phyloP scores from a whole-genome alignment of 2,113 vertebrate species.

The Strix aluco region DNA sequence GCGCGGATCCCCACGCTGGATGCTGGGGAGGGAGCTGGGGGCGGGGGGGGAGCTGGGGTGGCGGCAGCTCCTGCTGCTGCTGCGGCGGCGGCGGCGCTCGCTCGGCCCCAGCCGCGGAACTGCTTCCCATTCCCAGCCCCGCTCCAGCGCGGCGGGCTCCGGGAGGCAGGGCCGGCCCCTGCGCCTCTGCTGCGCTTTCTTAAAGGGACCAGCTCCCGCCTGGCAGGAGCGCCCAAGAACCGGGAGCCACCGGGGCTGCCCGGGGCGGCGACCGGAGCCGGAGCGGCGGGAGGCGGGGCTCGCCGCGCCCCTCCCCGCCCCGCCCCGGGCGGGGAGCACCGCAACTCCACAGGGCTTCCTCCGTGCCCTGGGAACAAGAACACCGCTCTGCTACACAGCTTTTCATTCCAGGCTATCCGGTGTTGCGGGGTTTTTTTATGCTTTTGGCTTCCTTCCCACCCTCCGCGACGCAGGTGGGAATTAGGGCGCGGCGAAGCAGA shows the following conservation, averaged over 20 bases:
- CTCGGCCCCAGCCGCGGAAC: slow-evolving; percentile 4
- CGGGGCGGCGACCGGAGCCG: not conserved
- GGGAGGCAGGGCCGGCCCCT: slow-evolving; percentile 37
- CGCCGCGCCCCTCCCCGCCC: not conserved
- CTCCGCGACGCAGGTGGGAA: not conserved
- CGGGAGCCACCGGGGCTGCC: not conserved
- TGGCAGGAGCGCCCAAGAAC: not conserved
- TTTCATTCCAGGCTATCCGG: not conserved
- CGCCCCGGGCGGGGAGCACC: not conserved
- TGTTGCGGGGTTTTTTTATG: not conserved
- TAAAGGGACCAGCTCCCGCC: slow-evolving; percentile 67
- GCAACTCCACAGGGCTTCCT: not conserved
- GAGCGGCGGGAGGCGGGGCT: not conserved
- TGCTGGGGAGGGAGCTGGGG: not conserved
- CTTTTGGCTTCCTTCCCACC: too few relatives aligned
- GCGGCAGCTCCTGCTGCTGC: fast-evolving
- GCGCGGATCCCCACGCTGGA: not conserved
- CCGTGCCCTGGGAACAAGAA: fast-evolving
- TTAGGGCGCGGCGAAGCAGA: not conserved
- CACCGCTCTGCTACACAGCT: fast-evolving
- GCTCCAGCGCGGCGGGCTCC: not conserved
- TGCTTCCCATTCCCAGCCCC: slow-evolving; percentile 30
- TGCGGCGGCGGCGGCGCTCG: not conserved
- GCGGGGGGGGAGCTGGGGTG: not conserved
- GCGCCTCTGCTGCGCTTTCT: slow-evolving; percentile 54